A percentile compares a stretch with the other conserved stretches of the same genome.
These are phyloP conservation scores for Halocaridina rubra DNA, from an alignment of 2,888 invertebrate genomes.

Conservation along the genomic window DNA sequence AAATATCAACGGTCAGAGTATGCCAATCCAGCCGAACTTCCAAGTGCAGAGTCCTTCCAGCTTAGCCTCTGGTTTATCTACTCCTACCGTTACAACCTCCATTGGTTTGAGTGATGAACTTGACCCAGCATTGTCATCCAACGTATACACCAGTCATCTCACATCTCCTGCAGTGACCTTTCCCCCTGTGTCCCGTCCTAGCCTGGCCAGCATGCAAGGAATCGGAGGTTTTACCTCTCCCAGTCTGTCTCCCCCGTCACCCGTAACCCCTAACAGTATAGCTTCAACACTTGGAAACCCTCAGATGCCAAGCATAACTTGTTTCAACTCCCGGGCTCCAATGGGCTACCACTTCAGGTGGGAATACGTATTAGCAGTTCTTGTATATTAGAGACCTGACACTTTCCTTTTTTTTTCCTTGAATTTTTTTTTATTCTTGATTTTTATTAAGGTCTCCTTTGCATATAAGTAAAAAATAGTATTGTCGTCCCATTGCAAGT, in stretches of 20 bases:
- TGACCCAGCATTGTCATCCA: neutral
- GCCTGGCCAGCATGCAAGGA: constrained; percentile 39
- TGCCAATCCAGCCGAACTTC: neutral
- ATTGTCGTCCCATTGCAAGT: neutral
- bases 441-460: neutral
- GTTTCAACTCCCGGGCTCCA: constrained; percentile 51
- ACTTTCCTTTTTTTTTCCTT: neutral
- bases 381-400: no score
- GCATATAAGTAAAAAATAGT: neutral
- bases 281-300: constrained; percentile 58
- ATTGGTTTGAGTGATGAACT: neutral
- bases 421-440: neutral
- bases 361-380: no score
- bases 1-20: neutral
- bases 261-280: constrained; percentile 50
- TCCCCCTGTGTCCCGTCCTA: constrained; percentile 30
- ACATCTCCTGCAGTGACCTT: neutral
- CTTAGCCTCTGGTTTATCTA: neutral
- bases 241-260: constrained; percentile 43
- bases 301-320: constrained; percentile 55
- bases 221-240: constrained; percentile 57
- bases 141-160: neutral
- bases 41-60: neutral
- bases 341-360: constrained; percentile 60
- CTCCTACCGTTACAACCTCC: neutral